These are phyloP conservation scores for Hippocampus guttulatus DNA, from an alignment of 2,113 vertebrate genomes.

Conservation along the genomic window DNA sequence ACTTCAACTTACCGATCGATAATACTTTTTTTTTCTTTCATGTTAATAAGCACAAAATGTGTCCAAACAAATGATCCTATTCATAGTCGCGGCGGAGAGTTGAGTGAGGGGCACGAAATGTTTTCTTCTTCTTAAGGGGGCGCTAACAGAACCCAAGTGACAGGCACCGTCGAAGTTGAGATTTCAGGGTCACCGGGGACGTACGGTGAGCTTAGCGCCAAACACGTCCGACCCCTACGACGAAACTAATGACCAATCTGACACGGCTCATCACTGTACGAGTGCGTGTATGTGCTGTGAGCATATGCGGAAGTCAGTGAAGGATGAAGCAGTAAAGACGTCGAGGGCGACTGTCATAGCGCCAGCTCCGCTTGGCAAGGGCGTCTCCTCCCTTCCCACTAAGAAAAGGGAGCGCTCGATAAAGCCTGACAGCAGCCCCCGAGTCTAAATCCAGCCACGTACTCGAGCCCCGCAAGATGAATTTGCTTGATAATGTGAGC, in stretches of 20 bases:
- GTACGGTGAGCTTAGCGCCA: background rate
- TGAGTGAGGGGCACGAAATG: too few relatives aligned
- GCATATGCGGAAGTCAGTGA: slow-evolving; percentile 39
- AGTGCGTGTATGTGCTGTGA: slow-evolving; percentile 7
- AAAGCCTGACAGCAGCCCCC: slow-evolving; percentile 40
- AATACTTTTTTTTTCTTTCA: too few relatives aligned
- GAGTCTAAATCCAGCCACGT: slow-evolving; percentile 46
- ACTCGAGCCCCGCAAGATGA: slow-evolving; percentile 44
- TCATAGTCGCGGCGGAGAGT: too few relatives aligned
- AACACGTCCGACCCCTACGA: background rate
- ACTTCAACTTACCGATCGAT: too few relatives aligned
- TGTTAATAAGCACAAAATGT: too few relatives aligned
- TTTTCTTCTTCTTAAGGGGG: too few relatives aligned
- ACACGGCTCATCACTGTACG: slow-evolving; percentile 41
- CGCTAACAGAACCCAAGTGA: too few relatives aligned
- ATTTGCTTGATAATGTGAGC: slow-evolving; percentile 55
- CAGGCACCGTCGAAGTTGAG: background rate
- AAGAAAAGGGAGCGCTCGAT: slow-evolving; percentile 42
- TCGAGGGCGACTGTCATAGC: slow-evolving; percentile 22
- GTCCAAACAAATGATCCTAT: too few relatives aligned
- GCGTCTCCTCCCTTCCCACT: slow-evolving; percentile 22
- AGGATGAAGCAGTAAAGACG: slow-evolving; percentile 57
- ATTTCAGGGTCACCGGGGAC: background rate
- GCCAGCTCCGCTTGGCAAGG: slow-evolving; percentile 52
- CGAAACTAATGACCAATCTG: slow-evolving; percentile 21